Evolutionary conservation across 1,140 invertebrate genomes (phyloP), one percentile per base, ranked within the genome.

Genomic region (Druon quercuslanigerum): DNA sequence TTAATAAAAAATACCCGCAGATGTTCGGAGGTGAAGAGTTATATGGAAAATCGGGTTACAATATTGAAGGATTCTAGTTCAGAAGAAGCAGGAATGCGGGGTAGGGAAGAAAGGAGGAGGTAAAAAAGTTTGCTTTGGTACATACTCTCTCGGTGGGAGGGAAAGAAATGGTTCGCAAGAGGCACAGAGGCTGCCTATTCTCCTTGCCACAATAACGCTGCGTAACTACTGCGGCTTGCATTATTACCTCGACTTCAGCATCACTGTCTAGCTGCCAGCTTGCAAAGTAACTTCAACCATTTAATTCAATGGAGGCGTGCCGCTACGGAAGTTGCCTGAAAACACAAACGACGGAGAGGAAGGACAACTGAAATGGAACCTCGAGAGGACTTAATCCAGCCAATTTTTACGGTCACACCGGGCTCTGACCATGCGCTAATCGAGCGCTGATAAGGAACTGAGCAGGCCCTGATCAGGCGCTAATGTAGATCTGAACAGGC

Each of bases 201-300:
- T 80, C 1, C 46, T 4, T 51, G 51, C 16, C 51, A 75, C 79
- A 78, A 82, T 80, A 76, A 66, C 74, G 51, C 52, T 71, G 72
- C 51, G 72, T 79, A 82, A 82, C 78, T 77, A 73, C 74, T 72
- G 46, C 71, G 71, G 73, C 70, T 57, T 71, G 66, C 75, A 76
- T 71, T 76, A 76, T 72, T 76, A 72, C 71, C 71, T 50, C 52
- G 11, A 19, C 8, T 51, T 54, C 50, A 52, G 54, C 76, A 76
- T 82, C 74, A 80, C 78, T 74, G 75, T 54, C 81, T 78, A 73
- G 75, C 79, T 80, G 79, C 73, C 79, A 78, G 60, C 60, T 60
- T 50, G 19, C 75, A 50, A 82, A 80, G 73, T 82, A 72, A 80
- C 81, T 78, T 76, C 60, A 20, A 73, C n/a, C 51, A 73, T 73